A percentile compares a stretch with the other conserved stretches of the same genome.
These are phyloP conservation scores for Chinchilla lanigera DNA, from an alignment of 2,113 vertebrate genomes.

Conservation along the genomic window DNA sequence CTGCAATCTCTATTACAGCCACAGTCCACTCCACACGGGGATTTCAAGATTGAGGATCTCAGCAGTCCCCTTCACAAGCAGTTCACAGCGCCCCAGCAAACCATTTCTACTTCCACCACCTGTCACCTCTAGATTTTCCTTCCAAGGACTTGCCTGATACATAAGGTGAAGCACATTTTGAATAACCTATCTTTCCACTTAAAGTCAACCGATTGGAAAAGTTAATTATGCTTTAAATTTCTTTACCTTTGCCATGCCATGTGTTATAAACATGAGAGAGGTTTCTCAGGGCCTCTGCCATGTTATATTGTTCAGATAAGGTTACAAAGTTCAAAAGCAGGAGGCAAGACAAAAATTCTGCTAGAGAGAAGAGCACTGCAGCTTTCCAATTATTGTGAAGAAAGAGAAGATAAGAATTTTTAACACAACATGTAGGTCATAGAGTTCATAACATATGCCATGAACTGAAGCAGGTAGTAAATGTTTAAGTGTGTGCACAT, in stretches of 20 bases:
- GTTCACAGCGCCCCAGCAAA: neutral
- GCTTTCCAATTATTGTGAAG: neutral
- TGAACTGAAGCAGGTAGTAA: neutral
- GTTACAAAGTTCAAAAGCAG: neutral
- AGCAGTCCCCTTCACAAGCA: accelerated
- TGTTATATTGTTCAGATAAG: neutral
- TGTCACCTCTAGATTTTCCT: neutral
- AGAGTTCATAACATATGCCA: neutral
- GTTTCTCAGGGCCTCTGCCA: neutral
- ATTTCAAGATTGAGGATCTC: neutral
- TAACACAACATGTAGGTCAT: neutral
- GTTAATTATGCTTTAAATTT: neutral
- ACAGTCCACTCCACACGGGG: neutral
- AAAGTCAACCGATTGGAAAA: neutral
- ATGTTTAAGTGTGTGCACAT: neutral
- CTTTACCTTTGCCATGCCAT: neutral
- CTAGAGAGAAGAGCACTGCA: neutral
- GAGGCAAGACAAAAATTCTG: neutral
- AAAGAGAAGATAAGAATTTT: neutral
- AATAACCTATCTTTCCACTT: neutral
- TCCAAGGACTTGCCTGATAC: neutral
- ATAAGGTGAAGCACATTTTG: neutral
- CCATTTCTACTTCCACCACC: neutral
- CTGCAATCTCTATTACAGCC: neutral
- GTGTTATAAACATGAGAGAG: neutral